Conservation (phyloP, 2,113 vertebrate species). For the Seriola aureovittata region DNA sequence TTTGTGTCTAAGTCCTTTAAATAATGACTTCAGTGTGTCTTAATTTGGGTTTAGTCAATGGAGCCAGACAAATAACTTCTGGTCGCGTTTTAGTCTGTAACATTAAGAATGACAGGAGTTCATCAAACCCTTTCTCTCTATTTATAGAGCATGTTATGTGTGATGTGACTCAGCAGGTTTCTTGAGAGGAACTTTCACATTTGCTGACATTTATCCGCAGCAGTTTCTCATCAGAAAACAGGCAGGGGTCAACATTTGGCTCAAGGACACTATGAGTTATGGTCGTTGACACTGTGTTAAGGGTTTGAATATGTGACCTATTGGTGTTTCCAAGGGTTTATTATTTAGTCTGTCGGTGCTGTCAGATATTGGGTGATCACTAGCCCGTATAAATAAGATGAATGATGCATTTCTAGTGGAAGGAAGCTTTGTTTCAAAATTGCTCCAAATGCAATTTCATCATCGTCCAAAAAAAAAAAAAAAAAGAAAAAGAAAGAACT, state of each 20-base stretch:
- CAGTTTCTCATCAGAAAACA: not conserved
- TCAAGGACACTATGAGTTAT: not conserved
- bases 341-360: not conserved
- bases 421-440: constrained; percentile 12
- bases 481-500: not conserved
- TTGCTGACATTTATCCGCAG: not conserved
- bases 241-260: not conserved
- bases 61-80: constrained; percentile 56
- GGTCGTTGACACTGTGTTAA: not conserved
- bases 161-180: constrained; percentile 7
- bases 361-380: not conserved
- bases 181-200: not conserved
- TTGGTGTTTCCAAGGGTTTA: not conserved
- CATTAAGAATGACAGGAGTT: constrained; percentile 30
- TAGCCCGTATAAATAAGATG: not conserved
- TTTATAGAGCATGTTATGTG: not conserved
- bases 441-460: constrained; percentile 32
- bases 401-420: not conserved
- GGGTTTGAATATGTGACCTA: not conserved
- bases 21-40: constrained; percentile 21
- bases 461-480: constrained; percentile 10
- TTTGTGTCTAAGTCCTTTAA: constrained; percentile 27
- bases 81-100: constrained; percentile 22
- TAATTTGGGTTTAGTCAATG: constrained; percentile 53
- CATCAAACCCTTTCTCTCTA: not conserved